Evolutionary conservation across 2,797 vertebrate genomes (phyloP), one percentile per base, ranked within the genome.

Genomic region (Oryzias sinensis): DNA sequence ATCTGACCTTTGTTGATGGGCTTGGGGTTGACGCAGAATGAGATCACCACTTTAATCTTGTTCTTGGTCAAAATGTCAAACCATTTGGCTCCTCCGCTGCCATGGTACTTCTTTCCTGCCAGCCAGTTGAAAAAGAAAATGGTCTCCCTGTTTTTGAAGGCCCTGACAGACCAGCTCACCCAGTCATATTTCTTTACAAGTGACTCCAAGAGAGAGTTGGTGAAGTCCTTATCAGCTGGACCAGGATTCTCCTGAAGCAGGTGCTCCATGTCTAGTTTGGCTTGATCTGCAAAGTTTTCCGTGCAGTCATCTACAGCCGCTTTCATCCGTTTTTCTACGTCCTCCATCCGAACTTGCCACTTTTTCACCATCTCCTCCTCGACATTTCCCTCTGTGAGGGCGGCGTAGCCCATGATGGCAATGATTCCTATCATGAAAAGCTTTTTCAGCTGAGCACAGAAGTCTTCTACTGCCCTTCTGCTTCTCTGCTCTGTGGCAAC

Each of bases 41-140:
- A 92, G 20, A 93, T 59, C 45, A 93, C 88, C 43, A 93, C 89
- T 66, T 86, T 89, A 74, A 92, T 63, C 54, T 89, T 88, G 80
- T 83, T 90, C 33, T 79, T 77, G 79, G 90, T 92, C 71, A 89
- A 49, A 62, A 92, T 44, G 16, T 92, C 90, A 67, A 93, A 93
- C 77, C 82, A 91, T 65, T 90, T 91, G 55, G 75, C 76, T 15
- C 88, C 87, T 9, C 84, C 87, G 0, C 82, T 89, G 14, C 91
- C 90, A 0, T 93, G 90, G 72, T 81, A 92, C 49, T 89, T 89
- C 72, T 91, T 92, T 9, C 93, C 91, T 5, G 91, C 91, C 52
- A 92, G 58, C 92, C 91, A 93, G 82, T 92, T 92, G 85, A 89
- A 93, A 56, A 93, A 88, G 84, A 92, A 90, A 57, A 90, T 70